Evolutionary conservation across 2,888 invertebrate genomes (phyloP).

Genomic region (Itoplectis maculator): DNA sequence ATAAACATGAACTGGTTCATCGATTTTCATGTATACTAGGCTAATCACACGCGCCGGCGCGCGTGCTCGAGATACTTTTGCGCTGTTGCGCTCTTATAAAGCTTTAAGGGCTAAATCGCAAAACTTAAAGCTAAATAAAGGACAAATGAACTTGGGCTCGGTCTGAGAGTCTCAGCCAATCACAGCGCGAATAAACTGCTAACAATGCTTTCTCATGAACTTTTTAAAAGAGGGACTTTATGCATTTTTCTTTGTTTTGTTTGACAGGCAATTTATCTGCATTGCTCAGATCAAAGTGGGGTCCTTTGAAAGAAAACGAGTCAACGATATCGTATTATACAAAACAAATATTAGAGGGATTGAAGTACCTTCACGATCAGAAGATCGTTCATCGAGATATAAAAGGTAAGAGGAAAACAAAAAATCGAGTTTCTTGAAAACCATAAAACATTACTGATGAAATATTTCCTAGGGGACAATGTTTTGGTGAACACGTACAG

Average conservation of each 20-base stretch:
- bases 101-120: no score
- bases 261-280: constrained; percentile 93
- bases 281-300: constrained; percentile 98
- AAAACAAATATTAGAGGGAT: constrained; percentile 98
- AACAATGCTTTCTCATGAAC: neutral
- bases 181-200: no score
- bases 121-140: no score
- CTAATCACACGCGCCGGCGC: no score
- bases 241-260: neutral
- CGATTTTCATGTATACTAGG: neutral
- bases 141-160: no score
- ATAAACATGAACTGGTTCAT: neutral
- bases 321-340: constrained; percentile 98
- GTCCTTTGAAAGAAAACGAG: constrained; percentile 97
- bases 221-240: no score
- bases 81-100: no score
- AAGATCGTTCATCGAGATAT: constrained; percentile 99
- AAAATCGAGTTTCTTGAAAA: neutral
- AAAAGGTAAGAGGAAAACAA: constrained; percentile 86
- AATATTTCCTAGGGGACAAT: constrained; percentile 91
- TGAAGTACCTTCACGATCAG: constrained; percentile 99
- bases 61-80: no score
- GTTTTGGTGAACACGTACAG: constrained; percentile 99
- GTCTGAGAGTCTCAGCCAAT: no score
- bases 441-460: neutral